Base-by-base conservation (phyloP, 2,113 vertebrate species). In the Acrocephalus kingi region DNA sequence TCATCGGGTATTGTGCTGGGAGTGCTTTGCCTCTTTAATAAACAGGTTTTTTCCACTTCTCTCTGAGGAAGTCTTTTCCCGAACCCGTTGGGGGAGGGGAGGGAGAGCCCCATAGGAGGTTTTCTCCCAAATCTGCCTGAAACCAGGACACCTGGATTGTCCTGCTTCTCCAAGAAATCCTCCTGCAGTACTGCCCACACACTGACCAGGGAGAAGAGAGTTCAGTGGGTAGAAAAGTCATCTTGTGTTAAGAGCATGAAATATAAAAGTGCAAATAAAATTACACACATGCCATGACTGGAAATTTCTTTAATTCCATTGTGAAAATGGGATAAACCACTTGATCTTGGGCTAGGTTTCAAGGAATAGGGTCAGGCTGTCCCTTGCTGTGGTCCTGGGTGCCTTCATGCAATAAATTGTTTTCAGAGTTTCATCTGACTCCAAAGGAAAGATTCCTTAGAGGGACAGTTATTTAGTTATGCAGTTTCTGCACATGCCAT, bases 241-340 rank as follows among this genome's bases (percentile, higher is more conserved):
- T 20, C 49, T 80, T 84, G 39, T 74, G 51, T 74, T 67, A 39
- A 45, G 35, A 56, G 63, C 2, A 6, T 31, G 13, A 81, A 78
- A 78, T 37, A 25, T 15, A 18, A 35, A 74, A 67, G 10, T 28
- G 6, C 12, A 78, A 90, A 49, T 68, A 8, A 66, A 91, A 56
- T 78, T 12, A 23, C 20, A 10, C 7, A 8, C 16, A 2, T 1
- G 0, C 22, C 27, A 3, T 22, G 18, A 21, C 49, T 33, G 28
- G 48, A 56, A 71, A n/a, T 28, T 4, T 66, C 31, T 62, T 27
- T 20, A 21, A n/a, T 43, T 87, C 46, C 48, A 8, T 28, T 3
- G 37, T n/a, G 48, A 25, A 58, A 77, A 43, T 15, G 14, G 28
- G 49, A 37, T 43, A 84, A 94, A 72, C 43, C 7, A 5, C 18